A percentile compares a stretch with the other conserved stretches of the same genome.
phyloP scores from a whole-genome alignment of 2,113 vertebrate species.

The Typhlomys cinereus region DNA sequence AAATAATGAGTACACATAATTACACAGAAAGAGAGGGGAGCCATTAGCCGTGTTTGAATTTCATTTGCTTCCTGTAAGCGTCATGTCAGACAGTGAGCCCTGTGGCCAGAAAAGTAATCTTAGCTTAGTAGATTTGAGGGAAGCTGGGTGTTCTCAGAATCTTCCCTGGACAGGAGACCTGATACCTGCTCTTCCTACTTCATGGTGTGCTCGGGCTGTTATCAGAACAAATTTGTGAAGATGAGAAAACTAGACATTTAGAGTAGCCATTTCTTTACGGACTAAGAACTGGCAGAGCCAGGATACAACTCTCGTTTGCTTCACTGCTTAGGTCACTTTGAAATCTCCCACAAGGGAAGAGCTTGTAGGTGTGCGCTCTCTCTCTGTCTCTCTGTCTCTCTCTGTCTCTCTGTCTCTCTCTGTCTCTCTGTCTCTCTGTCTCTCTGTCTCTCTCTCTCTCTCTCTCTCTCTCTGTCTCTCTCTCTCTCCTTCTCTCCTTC shows the following conservation, averaged over 20 bases:
- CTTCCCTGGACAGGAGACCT: not conserved
- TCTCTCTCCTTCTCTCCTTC: too few relatives aligned
- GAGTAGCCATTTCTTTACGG: not conserved
- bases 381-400: not conserved
- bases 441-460: not conserved
- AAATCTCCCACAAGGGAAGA: not conserved
- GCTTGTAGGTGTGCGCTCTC: constrained; percentile 2
- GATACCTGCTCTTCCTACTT: not conserved
- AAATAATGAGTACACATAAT: constrained; percentile 72
- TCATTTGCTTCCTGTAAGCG: constrained; percentile 68
- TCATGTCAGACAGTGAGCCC: constrained; percentile 48
- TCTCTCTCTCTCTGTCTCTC: not conserved
- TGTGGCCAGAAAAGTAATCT: constrained; percentile 42
- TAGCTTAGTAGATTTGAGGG: constrained; percentile 37
- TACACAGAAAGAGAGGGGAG: constrained; percentile 68
- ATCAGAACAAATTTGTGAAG: not conserved
- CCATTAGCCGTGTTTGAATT: constrained; percentile 75
- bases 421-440: too few relatives aligned
- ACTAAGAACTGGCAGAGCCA: not conserved
- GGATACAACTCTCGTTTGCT: not conserved
- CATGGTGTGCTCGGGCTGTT: not conserved
- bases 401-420: too few relatives aligned
- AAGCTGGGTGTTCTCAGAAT: not conserved
- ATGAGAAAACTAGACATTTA: not conserved
- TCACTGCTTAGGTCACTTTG: not conserved